Conservation (phyloP, 2,888 invertebrate genomes). For the Tetramorium bicarinatum region DNA sequence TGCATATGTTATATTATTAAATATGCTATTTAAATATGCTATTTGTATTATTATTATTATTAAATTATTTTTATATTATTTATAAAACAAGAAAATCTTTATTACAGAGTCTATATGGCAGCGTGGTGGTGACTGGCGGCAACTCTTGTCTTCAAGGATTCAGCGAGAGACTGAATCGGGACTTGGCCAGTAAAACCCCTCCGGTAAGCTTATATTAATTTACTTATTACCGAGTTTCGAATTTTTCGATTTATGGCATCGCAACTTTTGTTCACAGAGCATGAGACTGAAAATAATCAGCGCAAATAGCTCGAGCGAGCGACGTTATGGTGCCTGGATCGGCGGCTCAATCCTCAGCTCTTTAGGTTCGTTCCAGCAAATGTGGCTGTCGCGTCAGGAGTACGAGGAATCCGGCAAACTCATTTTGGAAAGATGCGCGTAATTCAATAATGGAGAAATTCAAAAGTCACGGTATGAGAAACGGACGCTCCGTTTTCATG, state of each 20-base stretch:
- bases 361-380: conserved; percentile 92
- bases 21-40: no score
- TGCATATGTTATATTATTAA: no score
- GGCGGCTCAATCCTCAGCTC: conserved; percentile 92
- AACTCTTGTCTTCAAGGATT: conserved; percentile 91
- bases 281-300: conserved; percentile 91
- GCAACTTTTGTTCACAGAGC: conserved; percentile 85
- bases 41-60: neutral
- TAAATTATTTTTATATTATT: neutral
- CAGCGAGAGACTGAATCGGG: conserved; percentile 90
- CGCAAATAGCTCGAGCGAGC: conserved; percentile 89
- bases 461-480: neutral
- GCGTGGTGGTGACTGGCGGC: conserved; percentile 91
- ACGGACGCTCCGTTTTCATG: neutral
- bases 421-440: conserved; percentile 84
- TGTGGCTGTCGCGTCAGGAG: conserved; percentile 93
- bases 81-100: conserved; percentile 1
- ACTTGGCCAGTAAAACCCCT: conserved; percentile 90
- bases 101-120: conserved; percentile 90
- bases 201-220: conserved; percentile 84
- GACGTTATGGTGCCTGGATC: conserved; percentile 92
- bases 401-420: conserved; percentile 91
- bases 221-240: neutral
- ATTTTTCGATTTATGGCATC: neutral
- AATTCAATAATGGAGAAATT: conserved; percentile 30